A percentile compares a stretch with the other conserved stretches of the same genome.
Conservation (phyloP, 2,113 vertebrate genomes). For the Acinonyx jubatus region DNA sequence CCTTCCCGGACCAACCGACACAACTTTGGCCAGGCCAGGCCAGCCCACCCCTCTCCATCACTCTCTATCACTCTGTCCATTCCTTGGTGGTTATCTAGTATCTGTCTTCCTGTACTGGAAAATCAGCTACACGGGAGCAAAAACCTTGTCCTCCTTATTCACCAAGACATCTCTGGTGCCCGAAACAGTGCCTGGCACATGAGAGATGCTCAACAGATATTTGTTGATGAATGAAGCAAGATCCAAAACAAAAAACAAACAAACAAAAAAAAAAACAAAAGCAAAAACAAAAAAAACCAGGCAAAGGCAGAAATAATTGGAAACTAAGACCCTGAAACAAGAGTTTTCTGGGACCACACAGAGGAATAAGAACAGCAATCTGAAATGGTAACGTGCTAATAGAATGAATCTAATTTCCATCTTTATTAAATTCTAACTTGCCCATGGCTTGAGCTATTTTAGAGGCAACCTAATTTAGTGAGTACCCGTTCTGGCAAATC, state of each 20-base stretch:
- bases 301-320: not conserved
- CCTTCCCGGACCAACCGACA: not conserved
- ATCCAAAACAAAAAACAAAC: no score
- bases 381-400: not conserved
- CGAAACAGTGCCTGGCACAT: not conserved
- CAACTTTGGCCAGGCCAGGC: accelerated
- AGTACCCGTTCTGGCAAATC: not conserved
- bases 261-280: not conserved
- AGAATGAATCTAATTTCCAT: not conserved
- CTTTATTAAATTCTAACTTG: not conserved
- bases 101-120: not conserved
- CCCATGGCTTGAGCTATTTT: not conserved
- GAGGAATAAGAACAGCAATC: not conserved
- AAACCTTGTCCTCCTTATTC: not conserved
- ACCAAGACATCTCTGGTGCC: not conserved
- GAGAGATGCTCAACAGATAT: not conserved
- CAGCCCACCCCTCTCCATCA: no score
- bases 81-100: not conserved
- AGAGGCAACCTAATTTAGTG: not conserved
- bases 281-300: not conserved
- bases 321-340: not conserved
- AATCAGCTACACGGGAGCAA: not conserved
- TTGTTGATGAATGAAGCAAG: not conserved
- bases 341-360: not conserved
- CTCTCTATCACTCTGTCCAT: not conserved